These are phyloP conservation scores for Euglossa dilemma DNA, from an alignment of 1,140 invertebrate species.

Conservation along the genomic window DNA sequence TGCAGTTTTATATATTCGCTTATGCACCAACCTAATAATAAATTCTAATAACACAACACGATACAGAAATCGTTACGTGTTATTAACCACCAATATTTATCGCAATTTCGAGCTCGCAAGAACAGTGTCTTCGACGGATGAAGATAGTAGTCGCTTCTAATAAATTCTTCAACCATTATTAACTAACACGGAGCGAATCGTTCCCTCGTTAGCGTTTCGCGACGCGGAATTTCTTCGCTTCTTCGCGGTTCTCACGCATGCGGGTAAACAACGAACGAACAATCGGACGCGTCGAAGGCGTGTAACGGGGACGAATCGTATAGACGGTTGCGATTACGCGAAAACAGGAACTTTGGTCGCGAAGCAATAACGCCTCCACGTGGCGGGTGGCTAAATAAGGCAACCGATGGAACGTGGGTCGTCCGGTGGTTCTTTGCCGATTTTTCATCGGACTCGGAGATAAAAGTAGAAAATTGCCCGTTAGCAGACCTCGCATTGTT, in stretches of 20 bases:
- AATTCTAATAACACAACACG: no score
- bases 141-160: neutral
- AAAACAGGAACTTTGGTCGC: constrained; percentile 60
- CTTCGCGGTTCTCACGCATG: constrained; percentile 39
- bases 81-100: no score
- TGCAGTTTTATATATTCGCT: no score
- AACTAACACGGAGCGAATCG: neutral
- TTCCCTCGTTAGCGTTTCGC: constrained; percentile 47
- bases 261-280: constrained; percentile 45
- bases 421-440: constrained; percentile 42
- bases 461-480: constrained; percentile 41
- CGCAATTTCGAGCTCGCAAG: neutral
- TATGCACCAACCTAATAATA: no score
- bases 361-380: constrained; percentile 60
- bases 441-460: constrained; percentile 43
- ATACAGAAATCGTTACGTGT: no score
- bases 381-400: constrained; percentile 56
- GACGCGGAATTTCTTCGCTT: constrained; percentile 32
- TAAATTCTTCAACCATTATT: constrained; percentile 30
- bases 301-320: constrained; percentile 59
- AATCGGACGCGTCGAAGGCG: constrained; percentile 44
- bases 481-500: constrained; percentile 23
- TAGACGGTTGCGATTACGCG: constrained; percentile 33
- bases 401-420: constrained; percentile 50
- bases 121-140: constrained; percentile 8